These are phyloP conservation scores for Salpingus planirostris DNA, from an alignment of 2,888 invertebrate genomes.

Conservation along the genomic window DNA sequence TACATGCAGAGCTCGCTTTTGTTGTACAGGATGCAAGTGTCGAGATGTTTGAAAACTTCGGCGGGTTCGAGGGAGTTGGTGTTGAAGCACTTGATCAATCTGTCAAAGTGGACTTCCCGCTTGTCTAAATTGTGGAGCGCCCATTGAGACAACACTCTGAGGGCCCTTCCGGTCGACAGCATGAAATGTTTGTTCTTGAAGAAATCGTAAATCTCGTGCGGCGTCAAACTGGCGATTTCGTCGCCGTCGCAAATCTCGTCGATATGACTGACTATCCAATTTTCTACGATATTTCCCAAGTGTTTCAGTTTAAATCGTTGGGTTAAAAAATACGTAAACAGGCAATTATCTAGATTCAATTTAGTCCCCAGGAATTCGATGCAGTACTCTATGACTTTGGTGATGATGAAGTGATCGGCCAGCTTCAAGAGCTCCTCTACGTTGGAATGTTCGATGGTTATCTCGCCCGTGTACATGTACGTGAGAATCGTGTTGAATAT, in stretches of 20 bases:
- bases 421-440: constrained; percentile 53
- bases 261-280: constrained; percentile 47
- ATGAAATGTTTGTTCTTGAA: constrained; percentile 44
- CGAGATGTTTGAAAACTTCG: constrained; percentile 47
- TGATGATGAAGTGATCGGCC: constrained; percentile 54
- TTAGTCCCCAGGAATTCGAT: constrained; percentile 55
- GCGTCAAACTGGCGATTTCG: constrained; percentile 45
- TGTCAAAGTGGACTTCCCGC: constrained; percentile 49
- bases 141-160: constrained; percentile 49
- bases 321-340: constrained; percentile 52
- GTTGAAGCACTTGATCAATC: constrained; percentile 44
- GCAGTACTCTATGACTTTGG: constrained; percentile 53
- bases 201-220: constrained; percentile 44
- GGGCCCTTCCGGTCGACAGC: constrained; percentile 38
- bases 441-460: constrained; percentile 49
- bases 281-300: constrained; percentile 47
- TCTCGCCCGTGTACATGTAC: constrained; percentile 58
- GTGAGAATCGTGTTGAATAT: constrained; percentile 51
- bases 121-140: constrained; percentile 41
- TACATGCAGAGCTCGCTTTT: constrained; percentile 51
- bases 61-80: constrained; percentile 43
- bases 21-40: constrained; percentile 48
- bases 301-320: constrained; percentile 50
- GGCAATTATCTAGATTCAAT: constrained; percentile 52
- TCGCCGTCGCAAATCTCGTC: constrained; percentile 47